Evolutionary conservation across 2,888 invertebrate genomes (phyloP).

Genomic region (Ormyrus labotus): DNA sequence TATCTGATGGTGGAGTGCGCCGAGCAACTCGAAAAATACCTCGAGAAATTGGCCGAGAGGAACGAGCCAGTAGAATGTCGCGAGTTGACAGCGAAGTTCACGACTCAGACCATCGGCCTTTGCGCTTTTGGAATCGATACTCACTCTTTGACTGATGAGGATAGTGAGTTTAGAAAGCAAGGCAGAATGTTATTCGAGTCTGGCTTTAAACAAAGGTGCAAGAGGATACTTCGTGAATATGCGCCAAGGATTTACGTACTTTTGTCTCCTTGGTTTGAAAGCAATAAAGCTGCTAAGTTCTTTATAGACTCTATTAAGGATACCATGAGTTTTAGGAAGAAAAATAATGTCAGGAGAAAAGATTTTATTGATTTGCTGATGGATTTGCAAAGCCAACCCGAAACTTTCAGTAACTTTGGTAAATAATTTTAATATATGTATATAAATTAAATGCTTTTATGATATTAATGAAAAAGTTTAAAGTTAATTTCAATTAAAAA

Average conservation of each 20-base stretch:
- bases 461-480: no score
- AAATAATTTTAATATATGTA: not conserved
- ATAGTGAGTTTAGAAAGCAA: constrained; percentile 72
- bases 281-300: constrained; percentile 70
- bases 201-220: constrained; percentile 39
- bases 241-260: constrained; percentile 56
- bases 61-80: constrained; percentile 63
- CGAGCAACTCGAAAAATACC: constrained; percentile 72
- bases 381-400: constrained; percentile 56
- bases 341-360: constrained; percentile 76
- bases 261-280: constrained; percentile 46
- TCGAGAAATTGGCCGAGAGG: constrained; percentile 66
- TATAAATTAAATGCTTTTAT: no score
- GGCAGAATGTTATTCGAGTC: constrained; percentile 66
- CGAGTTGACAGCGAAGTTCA: constrained; percentile 73
- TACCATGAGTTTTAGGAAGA: constrained; percentile 76
- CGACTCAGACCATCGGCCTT: constrained; percentile 75
- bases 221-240: constrained; percentile 12
- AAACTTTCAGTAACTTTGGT: constrained; percentile 62
- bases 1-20: constrained; percentile 75
- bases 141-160: constrained; percentile 70
- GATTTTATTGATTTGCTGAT: constrained; percentile 79
- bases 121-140: constrained; percentile 75
- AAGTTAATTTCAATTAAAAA: no score
- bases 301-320: constrained; percentile 76